phyloP scores from a whole-genome alignment of 2,888 invertebrate species.

The Tricholauxania praeusta region DNA sequence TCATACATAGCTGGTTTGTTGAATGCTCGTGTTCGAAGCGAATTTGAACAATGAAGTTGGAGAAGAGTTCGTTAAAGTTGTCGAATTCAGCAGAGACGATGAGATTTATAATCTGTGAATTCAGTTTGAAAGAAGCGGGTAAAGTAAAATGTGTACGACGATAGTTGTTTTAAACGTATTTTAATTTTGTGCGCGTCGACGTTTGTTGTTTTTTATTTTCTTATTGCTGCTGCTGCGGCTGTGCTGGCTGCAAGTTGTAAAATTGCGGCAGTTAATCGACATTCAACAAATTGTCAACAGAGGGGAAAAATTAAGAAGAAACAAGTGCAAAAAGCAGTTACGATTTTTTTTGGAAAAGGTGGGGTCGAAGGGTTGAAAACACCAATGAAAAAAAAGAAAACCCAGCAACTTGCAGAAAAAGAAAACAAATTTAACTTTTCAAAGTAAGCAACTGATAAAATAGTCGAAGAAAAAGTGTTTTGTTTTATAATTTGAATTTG shows the following conservation, averaged over 20 bases:
- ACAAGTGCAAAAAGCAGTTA: background rate
- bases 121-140: conserved; percentile 18
- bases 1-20: no score
- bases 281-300: conserved; percentile 9
- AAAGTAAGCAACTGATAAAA: background rate
- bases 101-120: no score
- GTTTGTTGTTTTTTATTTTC: conserved; percentile 12
- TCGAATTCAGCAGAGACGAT: background rate
- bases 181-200: background rate
- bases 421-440: background rate
- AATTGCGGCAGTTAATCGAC: background rate
- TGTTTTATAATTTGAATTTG: background rate
- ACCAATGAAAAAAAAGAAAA: conserved; percentile 4
- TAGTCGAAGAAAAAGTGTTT: background rate
- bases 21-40: no score
- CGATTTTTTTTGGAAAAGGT: background rate
- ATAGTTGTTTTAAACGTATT: background rate
- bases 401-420: background rate
- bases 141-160: background rate
- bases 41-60: no score
- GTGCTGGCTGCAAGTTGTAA: background rate
- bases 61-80: no score
- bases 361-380: conserved; percentile 1
- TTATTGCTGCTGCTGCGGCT: conserved; percentile 14
- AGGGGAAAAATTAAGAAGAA: background rate